Evolutionary conservation across 2,113 vertebrate genomes (phyloP), one percentile per base, ranked within the genome.

Genomic region (Brachyistius frenatus): DNA sequence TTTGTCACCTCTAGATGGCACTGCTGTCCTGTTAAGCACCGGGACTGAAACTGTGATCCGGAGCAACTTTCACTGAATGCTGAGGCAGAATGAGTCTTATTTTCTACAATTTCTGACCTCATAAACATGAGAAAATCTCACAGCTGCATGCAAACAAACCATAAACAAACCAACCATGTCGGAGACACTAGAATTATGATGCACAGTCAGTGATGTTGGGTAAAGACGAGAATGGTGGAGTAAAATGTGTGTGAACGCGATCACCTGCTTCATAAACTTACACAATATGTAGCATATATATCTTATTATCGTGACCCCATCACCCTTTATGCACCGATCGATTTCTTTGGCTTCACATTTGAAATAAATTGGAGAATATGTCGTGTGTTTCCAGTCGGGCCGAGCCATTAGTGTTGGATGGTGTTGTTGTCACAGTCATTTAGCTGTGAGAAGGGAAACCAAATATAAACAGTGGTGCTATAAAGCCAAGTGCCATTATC

Each of bases 401-500:
- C 2, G 56, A 82, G 47, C 57, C 56, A 54, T 80, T 64, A 69
- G 33, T 52, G 77, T 49, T 31, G 56, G 39, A 62, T 63, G 67
- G 15, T 39, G 65, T 3, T 69, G 77, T 80, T 84, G 68, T 82
- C 82, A 39, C 69, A 84, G 81, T 80, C 86, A 89, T 91, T 90
- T 68, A 86, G 78, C 87, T 77, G 62, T 14, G 52, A 86, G 73
- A n/a, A 56, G 74, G 66, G 56, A 89, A 84, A 77, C 82, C 91
- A 93, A 91, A 92, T 89, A 85, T 71, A 91, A 92, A 91, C 86
- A 90, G 88, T 30, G 56, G 89, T 44, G 85, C 84, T 70, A 75
- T 88, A 87, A 91, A 93, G 80, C 78, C 32, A 76, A 89, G 84
- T 66, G 82, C 86, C 80, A 82, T 86, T 83, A 79, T 90, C 86